These are phyloP conservation scores for Chymomyza caudatula DNA, from an alignment of 2,888 invertebrate genomes.

Conservation along the genomic window DNA sequence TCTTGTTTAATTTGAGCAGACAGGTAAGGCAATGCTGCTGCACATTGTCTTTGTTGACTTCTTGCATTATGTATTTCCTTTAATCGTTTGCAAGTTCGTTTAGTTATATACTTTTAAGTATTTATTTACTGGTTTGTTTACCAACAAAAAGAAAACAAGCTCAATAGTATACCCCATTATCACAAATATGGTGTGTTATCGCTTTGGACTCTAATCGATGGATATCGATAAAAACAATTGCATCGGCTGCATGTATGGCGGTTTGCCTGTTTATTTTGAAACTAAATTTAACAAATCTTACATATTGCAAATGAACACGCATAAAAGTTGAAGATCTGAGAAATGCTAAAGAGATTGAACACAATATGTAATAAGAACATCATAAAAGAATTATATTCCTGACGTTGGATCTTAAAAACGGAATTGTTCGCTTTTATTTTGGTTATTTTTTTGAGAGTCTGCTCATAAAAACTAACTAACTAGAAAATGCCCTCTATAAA, in stretches of 20 bases:
- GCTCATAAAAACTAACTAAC: no score
- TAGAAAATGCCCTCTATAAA: no score
- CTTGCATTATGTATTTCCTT: neutral
- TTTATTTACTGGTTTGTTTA: neutral
- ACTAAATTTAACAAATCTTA: neutral
- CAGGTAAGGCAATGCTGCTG: slow-evolving; percentile 66
- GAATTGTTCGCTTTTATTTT: no score
- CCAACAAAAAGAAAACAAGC: neutral
- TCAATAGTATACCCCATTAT: neutral
- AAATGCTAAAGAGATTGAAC: no score
- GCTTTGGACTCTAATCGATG: neutral
- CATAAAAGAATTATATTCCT: no score
- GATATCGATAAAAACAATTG: neutral
- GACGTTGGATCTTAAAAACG: no score
- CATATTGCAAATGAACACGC: no score
- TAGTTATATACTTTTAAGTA: no score
- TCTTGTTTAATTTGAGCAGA: slow-evolving; percentile 43
- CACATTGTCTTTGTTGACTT: slow-evolving; percentile 46
- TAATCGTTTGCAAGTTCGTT: neutral
- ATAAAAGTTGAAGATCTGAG: no score
- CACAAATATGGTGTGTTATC: neutral
- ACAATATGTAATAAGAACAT: no score
- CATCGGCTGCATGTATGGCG: neutral
- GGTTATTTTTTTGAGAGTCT: no score
- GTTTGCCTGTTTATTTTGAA: neutral